These are phyloP conservation scores for Melanotaenia nigrans DNA, from an alignment of 2,797 vertebrate species.

Conservation along the genomic window DNA sequence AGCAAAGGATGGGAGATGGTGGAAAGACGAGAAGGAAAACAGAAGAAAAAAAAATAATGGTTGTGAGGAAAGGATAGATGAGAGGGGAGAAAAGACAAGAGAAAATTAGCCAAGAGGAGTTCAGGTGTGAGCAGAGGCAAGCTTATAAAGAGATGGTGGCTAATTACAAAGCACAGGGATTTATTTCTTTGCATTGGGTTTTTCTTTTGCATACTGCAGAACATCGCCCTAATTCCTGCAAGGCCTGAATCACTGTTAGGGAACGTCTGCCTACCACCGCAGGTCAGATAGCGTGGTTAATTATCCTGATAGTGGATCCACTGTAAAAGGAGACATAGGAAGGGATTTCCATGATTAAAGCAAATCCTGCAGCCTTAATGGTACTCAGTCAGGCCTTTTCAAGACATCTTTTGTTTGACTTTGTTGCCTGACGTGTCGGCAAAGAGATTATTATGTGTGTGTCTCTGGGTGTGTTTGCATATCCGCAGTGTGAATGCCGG, in stretches of 20 bases:
- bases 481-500: constrained; percentile 3
- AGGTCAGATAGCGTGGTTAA: constrained; percentile 71
- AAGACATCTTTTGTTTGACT: constrained; percentile 69
- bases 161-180: constrained; percentile 76
- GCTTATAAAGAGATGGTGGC: constrained; percentile 50
- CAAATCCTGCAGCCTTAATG: constrained; percentile 58
- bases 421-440: constrained; percentile 57
- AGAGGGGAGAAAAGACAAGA: constrained; percentile 10
- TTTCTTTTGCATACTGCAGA: constrained; percentile 51
- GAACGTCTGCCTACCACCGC: constrained; percentile 48
- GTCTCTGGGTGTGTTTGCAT: constrained; percentile 5
- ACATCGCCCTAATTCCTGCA: constrained; percentile 61
- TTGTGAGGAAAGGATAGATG: constrained; percentile 17
- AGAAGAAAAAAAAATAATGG: constrained; percentile 39
- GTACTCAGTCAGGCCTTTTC: constrained; percentile 48
- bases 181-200: constrained; percentile 73
- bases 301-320: constrained; percentile 67
- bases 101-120: constrained; percentile 61
- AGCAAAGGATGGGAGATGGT: constrained; percentile 20
- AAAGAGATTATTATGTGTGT: constrained; percentile 54
- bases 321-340: constrained; percentile 66
- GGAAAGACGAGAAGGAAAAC: background rate
- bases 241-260: constrained; percentile 54
- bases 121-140: constrained; percentile 45
- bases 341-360: constrained; percentile 71